Percentiles rank a stretch among this genome's conserved stretches.
These are phyloP conservation scores for Parazoanthus darwini DNA, from an alignment of 92 coral and sea anemone species.

Conservation along the genomic window DNA sequence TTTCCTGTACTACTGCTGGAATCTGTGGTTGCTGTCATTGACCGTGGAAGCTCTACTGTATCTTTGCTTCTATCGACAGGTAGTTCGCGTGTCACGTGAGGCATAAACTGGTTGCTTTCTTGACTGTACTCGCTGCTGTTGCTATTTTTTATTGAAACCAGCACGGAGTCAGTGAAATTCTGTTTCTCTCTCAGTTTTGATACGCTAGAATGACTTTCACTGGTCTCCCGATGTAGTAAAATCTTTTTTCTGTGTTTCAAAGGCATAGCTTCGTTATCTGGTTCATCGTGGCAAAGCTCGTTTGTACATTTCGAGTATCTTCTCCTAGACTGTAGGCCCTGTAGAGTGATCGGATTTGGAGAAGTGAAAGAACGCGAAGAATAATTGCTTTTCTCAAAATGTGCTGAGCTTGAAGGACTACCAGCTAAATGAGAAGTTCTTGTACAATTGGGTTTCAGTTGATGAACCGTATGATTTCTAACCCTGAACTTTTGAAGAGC, in stretches of 20 bases:
- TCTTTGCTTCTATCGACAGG: not conserved
- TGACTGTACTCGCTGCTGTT: not conserved
- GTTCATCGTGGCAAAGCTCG: not conserved
- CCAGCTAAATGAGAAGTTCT: not conserved
- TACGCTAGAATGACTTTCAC: conserved; percentile 11
- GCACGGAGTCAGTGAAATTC: not conserved
- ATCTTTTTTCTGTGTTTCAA: conserved; percentile 17
- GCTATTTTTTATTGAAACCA: not conserved
- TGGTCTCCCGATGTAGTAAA: not conserved
- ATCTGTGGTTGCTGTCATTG: not conserved
- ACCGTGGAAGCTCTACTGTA: not conserved
- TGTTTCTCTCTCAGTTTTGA: conserved; percentile 16
- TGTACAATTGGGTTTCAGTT: not conserved
- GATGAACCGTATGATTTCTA: not conserved
- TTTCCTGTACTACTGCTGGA: not conserved
- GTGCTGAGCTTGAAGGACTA: not conserved
- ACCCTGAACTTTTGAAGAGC: not conserved
- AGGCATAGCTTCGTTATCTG: not conserved
- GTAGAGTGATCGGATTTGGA: conserved; percentile 67
- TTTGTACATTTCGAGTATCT: conserved; percentile 20
- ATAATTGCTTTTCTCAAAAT: not conserved
- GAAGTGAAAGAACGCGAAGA: conserved; percentile 54
- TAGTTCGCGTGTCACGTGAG: not conserved
- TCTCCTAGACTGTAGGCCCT: conserved; percentile 41
- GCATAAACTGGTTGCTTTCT: not conserved